Base-by-base conservation (phyloP, 2,113 vertebrate genomes). In the Cheilinus undulatus region DNA sequence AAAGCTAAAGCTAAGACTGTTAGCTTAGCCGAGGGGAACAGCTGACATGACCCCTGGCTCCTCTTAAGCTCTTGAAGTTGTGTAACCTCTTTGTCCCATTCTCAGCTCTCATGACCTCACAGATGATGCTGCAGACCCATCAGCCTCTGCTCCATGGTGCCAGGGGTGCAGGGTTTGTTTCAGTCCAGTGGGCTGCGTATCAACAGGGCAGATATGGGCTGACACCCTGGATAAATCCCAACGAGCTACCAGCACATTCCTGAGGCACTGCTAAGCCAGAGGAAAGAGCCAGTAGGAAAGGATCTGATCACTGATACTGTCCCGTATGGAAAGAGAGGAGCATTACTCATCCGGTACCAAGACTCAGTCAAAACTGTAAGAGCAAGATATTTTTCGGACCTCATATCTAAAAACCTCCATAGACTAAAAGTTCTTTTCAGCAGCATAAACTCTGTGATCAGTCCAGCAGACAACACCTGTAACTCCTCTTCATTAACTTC, bases 161-260 rank as follows among this genome's bases (percentile, higher is more conserved):
- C 64, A 57, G 24, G n/a, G 10, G 26, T 49, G 60, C 56, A 73
- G 51, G 34, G 26, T 40, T 68, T 57, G 75, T 63, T 79, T 73
- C 83, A 87, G 68, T 85, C 82, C 83, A 85, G 51, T 84, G 77
- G 70, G 24, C 72, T 80, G 69, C 32, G 59, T 67, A 84, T 48
- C 81, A 91, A 92, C 91, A 88, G 74, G 51, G 38, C 84, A 78
- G 81, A 93, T 88, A 46, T 56, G 65, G 83, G 65, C 78, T 92
- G 92, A 93, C 92, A 90, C 79, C 60, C 40, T 14, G 36, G 84
- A 90, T 88, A 86, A 88, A 85, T 83, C 88, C 74, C 80, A 52
- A 43, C 78, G 65, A 80, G 90, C 82, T 63, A 84, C 59, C 68
- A 69, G 66, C 83, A 80, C 90, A 91, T 89, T 90, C 87, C 89